Evolutionary conservation across 2,888 invertebrate genomes (phyloP), one percentile per base, ranked within the genome.

Genomic region (Pammene fasciana): DNA sequence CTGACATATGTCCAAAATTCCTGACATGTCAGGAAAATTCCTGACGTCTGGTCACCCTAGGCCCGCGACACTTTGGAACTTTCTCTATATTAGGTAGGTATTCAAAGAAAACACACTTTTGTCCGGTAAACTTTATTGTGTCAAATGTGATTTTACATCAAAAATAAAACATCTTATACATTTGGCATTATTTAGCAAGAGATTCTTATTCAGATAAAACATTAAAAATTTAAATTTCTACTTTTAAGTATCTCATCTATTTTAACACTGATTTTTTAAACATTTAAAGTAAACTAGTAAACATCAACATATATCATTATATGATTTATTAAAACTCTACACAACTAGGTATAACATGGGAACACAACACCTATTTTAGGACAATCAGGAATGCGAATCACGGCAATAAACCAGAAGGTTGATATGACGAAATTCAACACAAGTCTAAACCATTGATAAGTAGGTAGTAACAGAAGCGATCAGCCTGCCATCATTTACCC

Each of bases 221-320:
- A 85, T 86, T 80, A 72, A 81, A 82, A 82, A 80, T 82, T 81
- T 81, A 85, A 86, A 86, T 72, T 74, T 82, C 75, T 77, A 75
- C 90, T 86, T 88, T 86, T 78, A 55, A 67, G 80, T 84, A 86
- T 82, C 78, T 81, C 80, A 88, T 86, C 85, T 83, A 86, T 76
- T 83, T 79, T 84, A 62, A 73, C 72, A 72, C 46, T 70, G 70
- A 72, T 73, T 73, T 48, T 56, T 81, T 74, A 81, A 88, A 86
- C 86, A 87, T 84, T 84, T 78, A 85, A 84, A 85, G 73, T 83
- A 85, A 91, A 89, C 88, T 89, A 87, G 82, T 87, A 78, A 88
- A 89, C 86, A 89, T 89, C 83, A 89, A 90, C 88, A 89, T 82
- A 89, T 87, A 85, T 78, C 78, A 81, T 81, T 78, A 78, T 78